These are phyloP conservation scores for Geothlypis trichas DNA, from an alignment of 2,113 vertebrate species.

Conservation along the genomic window DNA sequence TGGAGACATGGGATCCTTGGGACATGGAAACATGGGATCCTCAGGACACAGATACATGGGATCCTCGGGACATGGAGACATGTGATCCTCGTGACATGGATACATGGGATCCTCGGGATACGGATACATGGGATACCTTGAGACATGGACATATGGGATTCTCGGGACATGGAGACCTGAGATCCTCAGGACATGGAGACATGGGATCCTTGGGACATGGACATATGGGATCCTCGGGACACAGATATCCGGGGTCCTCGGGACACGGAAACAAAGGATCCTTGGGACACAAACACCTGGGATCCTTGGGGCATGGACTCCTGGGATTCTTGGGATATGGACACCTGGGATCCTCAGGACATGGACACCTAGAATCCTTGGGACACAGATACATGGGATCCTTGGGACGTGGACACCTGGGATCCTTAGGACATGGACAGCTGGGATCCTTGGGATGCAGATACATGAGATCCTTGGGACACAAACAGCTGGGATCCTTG, in stretches of 20 bases:
- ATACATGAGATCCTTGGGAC: accelerated
- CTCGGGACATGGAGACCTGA: accelerated
- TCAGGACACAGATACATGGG: accelerated
- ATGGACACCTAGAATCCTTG: accelerated
- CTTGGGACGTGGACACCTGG: accelerated
- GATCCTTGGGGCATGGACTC: accelerated
- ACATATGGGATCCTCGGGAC: accelerated
- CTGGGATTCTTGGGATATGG: accelerated
- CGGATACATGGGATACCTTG: accelerated
- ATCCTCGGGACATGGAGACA: accelerated
- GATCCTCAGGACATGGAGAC: accelerated
- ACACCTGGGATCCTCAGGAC: accelerated
- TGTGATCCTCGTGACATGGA: too few relatives aligned
- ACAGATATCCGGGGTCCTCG: not conserved
- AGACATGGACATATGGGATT: not conserved
- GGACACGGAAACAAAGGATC: accelerated
- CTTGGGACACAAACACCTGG: accelerated
- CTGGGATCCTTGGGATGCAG: accelerated
- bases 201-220: not conserved
- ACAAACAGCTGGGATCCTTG: too few relatives aligned
- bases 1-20: accelerated
- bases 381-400: accelerated
- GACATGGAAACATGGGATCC: too few relatives aligned
- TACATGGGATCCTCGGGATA: too few relatives aligned
- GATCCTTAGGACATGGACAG: accelerated